Conservation (phyloP, 2,888 invertebrate species). For the Synergus gifuensis region DNA sequence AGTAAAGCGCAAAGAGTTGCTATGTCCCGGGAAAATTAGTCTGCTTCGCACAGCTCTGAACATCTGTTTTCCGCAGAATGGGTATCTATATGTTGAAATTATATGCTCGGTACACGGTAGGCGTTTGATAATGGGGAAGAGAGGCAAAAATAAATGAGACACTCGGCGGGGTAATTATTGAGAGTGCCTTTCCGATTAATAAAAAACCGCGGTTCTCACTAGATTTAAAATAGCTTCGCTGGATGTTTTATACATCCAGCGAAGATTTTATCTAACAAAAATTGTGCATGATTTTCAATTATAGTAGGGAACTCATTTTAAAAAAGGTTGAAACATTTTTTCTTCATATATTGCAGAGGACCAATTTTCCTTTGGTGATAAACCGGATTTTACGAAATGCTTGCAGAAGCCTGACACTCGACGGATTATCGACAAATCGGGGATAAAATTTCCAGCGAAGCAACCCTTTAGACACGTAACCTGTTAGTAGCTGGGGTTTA, state of each 20-base stretch:
- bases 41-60: slow-evolving; percentile 30
- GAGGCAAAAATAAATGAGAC: slow-evolving; percentile 38
- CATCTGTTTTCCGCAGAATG: slow-evolving; percentile 40
- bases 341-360: background rate
- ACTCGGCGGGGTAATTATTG: slow-evolving; percentile 29
- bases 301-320: too few species aligned
- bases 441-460: background rate
- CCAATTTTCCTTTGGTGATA: slow-evolving; percentile 2
- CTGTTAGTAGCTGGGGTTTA: slow-evolving; percentile 6
- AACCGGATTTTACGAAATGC: slow-evolving; percentile 2
- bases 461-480: slow-evolving; percentile 3
- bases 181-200: slow-evolving; percentile 40
- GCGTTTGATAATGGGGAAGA: slow-evolving; percentile 35
- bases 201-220: slow-evolving; percentile 25
- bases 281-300: background rate
- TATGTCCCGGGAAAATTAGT: slow-evolving; percentile 40
- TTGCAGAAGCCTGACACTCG: background rate
- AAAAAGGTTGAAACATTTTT: background rate
- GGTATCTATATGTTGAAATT: slow-evolving; percentile 32
- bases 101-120: slow-evolving; percentile 28
- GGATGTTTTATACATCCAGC: background rate
- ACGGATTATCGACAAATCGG: slow-evolving; percentile 17
- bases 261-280: too few species aligned
- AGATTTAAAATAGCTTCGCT: background rate
- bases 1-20: slow-evolving; percentile 35